Percentiles rank a stretch among this genome's conserved stretches.
Evolutionary conservation across 2,797 vertebrate species (phyloP).

Genomic region (Corythornis leucogaster): DNA sequence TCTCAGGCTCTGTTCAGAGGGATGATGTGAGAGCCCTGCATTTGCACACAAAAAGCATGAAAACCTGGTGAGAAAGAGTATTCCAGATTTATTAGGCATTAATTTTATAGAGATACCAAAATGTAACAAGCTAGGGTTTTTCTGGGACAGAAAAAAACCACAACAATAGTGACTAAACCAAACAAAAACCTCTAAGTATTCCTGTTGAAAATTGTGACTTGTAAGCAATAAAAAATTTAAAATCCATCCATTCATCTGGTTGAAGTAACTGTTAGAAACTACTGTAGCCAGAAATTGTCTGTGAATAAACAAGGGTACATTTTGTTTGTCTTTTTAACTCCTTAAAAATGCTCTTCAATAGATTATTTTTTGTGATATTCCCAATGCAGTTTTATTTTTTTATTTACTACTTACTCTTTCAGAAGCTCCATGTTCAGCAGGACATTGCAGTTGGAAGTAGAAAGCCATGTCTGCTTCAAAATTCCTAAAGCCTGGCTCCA

Average conservation of each 20-base stretch:
- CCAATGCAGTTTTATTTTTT: neutral
- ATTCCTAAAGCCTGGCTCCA: neutral
- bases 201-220: neutral
- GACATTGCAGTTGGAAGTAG: slow-evolving; percentile 10
- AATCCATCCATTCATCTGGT: slow-evolving; percentile 47
- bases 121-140: neutral
- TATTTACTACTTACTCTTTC: slow-evolving; percentile 18
- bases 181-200: neutral
- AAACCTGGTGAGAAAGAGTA: neutral
- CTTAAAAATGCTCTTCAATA: neutral
- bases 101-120: neutral
- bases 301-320: neutral
- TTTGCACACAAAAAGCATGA: neutral
- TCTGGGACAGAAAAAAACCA: neutral
- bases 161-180: neutral
- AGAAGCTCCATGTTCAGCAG: neutral
- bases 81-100: neutral
- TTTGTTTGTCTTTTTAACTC: neutral
- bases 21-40: neutral
- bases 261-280: neutral
- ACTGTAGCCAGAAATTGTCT: neutral
- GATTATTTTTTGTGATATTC: neutral
- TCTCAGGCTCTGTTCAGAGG: neutral
- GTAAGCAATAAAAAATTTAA: slow-evolving; percentile 45
- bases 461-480: slow-evolving; percentile 3